Evolutionary conservation across 1,140 invertebrate species (phyloP), one percentile per base, ranked within the genome.

Genomic region (Drosophila simulans): DNA sequence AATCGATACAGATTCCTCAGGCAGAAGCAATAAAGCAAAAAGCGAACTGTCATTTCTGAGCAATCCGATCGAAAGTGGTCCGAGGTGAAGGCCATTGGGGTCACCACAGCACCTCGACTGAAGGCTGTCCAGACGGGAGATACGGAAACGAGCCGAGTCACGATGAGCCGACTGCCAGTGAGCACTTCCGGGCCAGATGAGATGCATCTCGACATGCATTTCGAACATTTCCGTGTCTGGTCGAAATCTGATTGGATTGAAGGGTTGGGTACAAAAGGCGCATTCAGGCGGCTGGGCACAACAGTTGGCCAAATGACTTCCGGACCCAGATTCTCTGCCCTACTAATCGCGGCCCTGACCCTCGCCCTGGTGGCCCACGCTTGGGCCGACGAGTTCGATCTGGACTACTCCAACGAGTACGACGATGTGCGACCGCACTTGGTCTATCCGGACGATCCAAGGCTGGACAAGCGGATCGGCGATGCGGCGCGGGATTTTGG

Each of bases 341-440:
- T 35, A 31, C 31, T 63, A 15, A 12, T 59, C 35, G 53, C 53
- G 62, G 43, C 25, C 22, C 20, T 75, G 31, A 37, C 35, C 0
- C 5, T 53, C 17, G 5, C 10, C 17, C 15, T 45, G 27, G 5
- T 77, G 43, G 22, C 3, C 40, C 20, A 35, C 25, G 45, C 13
- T 15, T 51, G 40, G 63, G 53, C 59, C 22, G 22, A 58, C 2
- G 75, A 82, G 15, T 27, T 66, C 2, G 77, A 84, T 0, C 2
- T 55, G 45, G 85, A 89, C 5, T 84, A 89, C 31, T 89, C 84
- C 39, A 84, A 89, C 40, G 84, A 89, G 56, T 90, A 89, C 7
- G 84, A 89, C 37, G 64, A 80, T 45, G 84, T 89, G 54, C 73
- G 84, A 1, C 85, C 84, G 3, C 66, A 84, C 5, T 11, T 90